Percentiles rank a stretch among this genome's conserved stretches.
phyloP scores from a whole-genome alignment of 2,797 vertebrate species.

The Acestrorhynchus altus region DNA sequence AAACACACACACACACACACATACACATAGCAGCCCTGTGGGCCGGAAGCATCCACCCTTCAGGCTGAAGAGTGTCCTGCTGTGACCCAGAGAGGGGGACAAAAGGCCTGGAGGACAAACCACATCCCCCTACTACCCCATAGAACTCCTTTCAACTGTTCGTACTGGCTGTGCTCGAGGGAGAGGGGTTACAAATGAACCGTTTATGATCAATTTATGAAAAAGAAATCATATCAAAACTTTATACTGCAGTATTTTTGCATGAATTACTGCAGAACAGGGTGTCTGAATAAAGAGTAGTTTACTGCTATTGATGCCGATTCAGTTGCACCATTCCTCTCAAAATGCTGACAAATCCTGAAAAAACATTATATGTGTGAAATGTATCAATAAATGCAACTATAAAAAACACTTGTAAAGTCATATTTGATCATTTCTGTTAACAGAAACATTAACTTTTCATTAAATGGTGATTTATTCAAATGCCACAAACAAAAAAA shows the following conservation, averaged over 20 bases:
- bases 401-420: too few relatives aligned
- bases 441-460: too few relatives aligned
- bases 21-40: conserved; percentile 62
- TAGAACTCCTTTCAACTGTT: conserved; percentile 3
- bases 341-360: too few relatives aligned
- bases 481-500: background rate
- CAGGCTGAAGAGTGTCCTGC: conserved; percentile 77
- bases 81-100: conserved; percentile 66
- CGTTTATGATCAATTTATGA: background rate
- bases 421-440: too few relatives aligned
- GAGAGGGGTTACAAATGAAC: too few relatives aligned
- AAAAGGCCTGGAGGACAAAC: conserved; percentile 30
- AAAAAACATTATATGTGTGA: too few relatives aligned
- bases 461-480: background rate
- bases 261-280: background rate
- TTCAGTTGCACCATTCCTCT: too few relatives aligned
- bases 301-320: too few relatives aligned
- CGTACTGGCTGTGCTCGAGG: background rate
- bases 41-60: conserved; percentile 74
- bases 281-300: background rate
- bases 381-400: too few relatives aligned
- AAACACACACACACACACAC: conserved; percentile 8
- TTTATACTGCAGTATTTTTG: background rate
- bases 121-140: conserved; percentile 5
- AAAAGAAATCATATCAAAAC: background rate